phyloP scores from a whole-genome alignment of 2,797 vertebrate species.

The Protosalanx chinensis region DNA sequence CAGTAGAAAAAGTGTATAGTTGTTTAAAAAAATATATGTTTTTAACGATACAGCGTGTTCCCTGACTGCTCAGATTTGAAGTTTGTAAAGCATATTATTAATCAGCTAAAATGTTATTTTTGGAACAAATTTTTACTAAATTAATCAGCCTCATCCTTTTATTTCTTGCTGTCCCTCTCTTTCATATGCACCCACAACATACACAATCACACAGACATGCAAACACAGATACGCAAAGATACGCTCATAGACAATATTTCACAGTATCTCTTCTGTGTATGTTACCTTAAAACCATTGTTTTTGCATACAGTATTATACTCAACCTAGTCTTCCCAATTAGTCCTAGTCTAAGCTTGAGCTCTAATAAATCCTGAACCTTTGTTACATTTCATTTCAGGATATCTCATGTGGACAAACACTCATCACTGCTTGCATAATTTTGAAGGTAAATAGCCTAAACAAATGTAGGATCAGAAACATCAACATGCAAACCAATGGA shows the following conservation, averaged over 20 bases:
- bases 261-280: conserved; percentile 4
- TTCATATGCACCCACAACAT: not conserved
- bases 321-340: not conserved
- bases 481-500: conserved; percentile 41
- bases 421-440: not conserved
- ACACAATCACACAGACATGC: not conserved
- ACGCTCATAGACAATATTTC: not conserved
- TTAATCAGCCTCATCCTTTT: conserved; percentile 11
- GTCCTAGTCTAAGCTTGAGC: not conserved
- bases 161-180: conserved; percentile 2
- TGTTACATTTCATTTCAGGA: conserved; percentile 35
- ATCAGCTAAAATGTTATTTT: not conserved
- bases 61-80: no score
- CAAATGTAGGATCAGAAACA: conserved; percentile 33
- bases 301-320: no score
- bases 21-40: no score
- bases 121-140: not conserved
- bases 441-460: not conserved
- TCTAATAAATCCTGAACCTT: conserved; percentile 33
- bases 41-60: no score
- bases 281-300: not conserved
- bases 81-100: no score
- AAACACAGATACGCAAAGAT: conserved; percentile 3
- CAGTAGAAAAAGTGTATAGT: no score
- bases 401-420: conserved; percentile 16